A percentile compares a stretch with the other conserved stretches of the same genome.
These are phyloP conservation scores for Osmoderma eremita DNA, from an alignment of 2,888 invertebrate species.

Conservation along the genomic window DNA sequence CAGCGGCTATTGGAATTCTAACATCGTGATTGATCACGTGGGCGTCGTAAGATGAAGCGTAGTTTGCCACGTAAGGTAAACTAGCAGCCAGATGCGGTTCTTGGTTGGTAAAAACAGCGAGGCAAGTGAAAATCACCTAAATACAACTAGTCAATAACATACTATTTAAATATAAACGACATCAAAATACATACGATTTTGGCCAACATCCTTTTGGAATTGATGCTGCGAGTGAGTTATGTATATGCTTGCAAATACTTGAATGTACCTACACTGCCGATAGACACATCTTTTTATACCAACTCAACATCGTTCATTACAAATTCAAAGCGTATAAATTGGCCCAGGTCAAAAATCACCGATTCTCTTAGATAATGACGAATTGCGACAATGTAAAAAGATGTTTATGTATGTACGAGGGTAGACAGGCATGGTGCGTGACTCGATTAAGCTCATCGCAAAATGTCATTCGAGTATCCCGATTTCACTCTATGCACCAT, in stretches of 20 bases:
- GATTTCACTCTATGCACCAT: conserved; percentile 12
- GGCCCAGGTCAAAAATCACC: conserved; percentile 44
- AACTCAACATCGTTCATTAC: conserved; percentile 22
- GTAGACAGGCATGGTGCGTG: not conserved
- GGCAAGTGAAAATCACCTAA: conserved; percentile 31
- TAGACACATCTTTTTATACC: conserved; percentile 33
- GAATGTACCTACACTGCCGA: conserved; percentile 21
- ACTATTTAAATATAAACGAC: not conserved
- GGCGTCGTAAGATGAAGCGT: conserved; percentile 39
- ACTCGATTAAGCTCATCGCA: not conserved
- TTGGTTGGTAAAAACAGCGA: conserved; percentile 15
- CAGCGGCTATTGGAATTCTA: conserved; percentile 18
- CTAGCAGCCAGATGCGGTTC: conserved; percentile 4
- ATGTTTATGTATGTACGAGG: conserved; percentile 28
- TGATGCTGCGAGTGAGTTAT: conserved; percentile 11
- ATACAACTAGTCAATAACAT: conserved; percentile 9
- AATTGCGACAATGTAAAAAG: conserved; percentile 36
- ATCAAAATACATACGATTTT: conserved; percentile 26
- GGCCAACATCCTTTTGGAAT: conserved; percentile 13
- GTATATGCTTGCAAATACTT: conserved; percentile 7
- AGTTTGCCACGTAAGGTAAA: conserved; percentile 36
- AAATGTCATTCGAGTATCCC: conserved; percentile 14
- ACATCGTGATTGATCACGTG: conserved; percentile 39
- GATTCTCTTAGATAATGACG: conserved; percentile 40
- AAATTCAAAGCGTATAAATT: conserved; percentile 36